These are phyloP conservation scores for Mormoops blainvillei DNA, from an alignment of 2,113 vertebrate species.

Conservation along the genomic window DNA sequence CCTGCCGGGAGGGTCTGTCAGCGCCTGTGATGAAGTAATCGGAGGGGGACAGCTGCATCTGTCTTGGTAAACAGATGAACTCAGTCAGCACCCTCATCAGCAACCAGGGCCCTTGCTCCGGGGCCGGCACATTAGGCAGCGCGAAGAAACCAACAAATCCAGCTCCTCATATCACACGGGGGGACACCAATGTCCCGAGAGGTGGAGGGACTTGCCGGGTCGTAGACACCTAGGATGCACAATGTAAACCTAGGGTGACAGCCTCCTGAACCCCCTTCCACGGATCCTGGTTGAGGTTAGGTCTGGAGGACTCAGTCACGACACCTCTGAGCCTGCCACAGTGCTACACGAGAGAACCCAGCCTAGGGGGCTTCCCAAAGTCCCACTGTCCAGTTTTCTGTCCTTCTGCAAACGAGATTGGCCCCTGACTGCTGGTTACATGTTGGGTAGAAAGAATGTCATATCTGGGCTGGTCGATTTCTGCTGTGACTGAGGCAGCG, in stretches of 20 bases:
- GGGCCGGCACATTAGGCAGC: fast-evolving
- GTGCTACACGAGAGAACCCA: fast-evolving
- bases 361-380: fast-evolving
- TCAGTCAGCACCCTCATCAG: neutral
- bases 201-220: neutral
- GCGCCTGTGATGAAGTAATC: slow-evolving; percentile 32
- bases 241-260: neutral
- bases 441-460: neutral
- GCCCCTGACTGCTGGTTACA: neutral
- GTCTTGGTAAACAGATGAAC: slow-evolving; percentile 38
- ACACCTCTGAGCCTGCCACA: fast-evolving
- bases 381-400: neutral
- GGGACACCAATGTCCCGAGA: neutral
- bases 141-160: neutral
- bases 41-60: slow-evolving; percentile 45
- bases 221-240: neutral
- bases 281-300: neutral
- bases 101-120: fast-evolving
- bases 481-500: neutral
- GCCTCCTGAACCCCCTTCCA: too few species aligned
- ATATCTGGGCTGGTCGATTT: neutral
- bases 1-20: slow-evolving; percentile 29
- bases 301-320: neutral
- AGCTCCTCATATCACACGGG: fast-evolving
- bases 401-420: neutral